These are phyloP conservation scores for Philonicus albiceps DNA, from an alignment of 2,888 invertebrate genomes.

Conservation along the genomic window DNA sequence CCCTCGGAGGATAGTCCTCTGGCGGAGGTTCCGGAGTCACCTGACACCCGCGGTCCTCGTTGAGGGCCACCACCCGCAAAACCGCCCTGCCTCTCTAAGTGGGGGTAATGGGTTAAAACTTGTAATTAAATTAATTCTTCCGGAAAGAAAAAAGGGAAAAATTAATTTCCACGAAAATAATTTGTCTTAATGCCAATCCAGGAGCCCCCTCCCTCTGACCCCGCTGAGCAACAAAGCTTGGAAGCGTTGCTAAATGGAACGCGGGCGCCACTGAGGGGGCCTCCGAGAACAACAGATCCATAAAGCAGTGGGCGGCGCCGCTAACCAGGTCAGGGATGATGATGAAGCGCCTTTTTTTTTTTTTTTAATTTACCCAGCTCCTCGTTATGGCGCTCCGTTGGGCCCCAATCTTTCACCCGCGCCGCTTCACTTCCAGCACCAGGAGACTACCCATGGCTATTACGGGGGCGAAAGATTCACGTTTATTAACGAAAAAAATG, in stretches of 20 bases:
- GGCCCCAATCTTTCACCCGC: background rate
- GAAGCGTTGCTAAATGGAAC: background rate
- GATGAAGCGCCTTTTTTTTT: background rate
- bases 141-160: conserved; percentile 30
- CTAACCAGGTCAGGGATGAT: conserved; percentile 18
- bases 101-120: conserved; percentile 18
- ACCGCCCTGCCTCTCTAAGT: background rate
- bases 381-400: background rate
- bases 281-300: conserved; percentile 6
- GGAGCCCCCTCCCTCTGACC: background rate
- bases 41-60: background rate
- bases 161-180: conserved; percentile 38
- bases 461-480: background rate
- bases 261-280: background rate
- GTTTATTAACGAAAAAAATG: background rate
- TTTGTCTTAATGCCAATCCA: conserved; percentile 21
- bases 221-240: background rate
- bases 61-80: background rate
- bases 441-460: background rate
- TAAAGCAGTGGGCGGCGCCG: conserved; percentile 1
- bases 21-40: background rate
- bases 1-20: background rate
- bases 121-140: conserved; percentile 37
- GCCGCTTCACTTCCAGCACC: background rate
- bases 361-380: conserved; percentile 16